A percentile compares a stretch with the other conserved stretches of the same genome.
Conservation (phyloP, 2,888 invertebrate species). For the Ophion obscuratus region DNA sequence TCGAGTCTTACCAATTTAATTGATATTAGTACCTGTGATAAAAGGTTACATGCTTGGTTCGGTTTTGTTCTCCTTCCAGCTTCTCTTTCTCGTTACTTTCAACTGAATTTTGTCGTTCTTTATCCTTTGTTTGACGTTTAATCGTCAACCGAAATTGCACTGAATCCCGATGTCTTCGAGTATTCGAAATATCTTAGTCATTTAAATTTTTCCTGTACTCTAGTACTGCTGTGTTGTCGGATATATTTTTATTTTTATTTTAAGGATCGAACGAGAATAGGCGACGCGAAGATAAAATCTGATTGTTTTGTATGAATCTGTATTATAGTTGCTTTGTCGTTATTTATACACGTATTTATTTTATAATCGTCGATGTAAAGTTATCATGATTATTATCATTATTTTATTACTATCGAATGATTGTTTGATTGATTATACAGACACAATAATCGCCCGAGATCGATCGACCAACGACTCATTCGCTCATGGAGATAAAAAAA, state of each 20-base stretch:
- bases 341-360: conserved; percentile 83
- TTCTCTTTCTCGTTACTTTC: conserved; percentile 36
- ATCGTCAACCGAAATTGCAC: conserved; percentile 66
- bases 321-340: conserved; percentile 83
- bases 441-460: conserved; percentile 65
- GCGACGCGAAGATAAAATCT: conserved; percentile 42
- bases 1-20: conserved; percentile 66
- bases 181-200: conserved; percentile 70
- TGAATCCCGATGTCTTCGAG: conserved; percentile 61
- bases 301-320: conserved; percentile 77
- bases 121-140: conserved; percentile 1
- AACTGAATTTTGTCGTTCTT: conserved; percentile 24
- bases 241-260: conserved; percentile 35
- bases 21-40: conserved; percentile 68
- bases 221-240: conserved; percentile 15
- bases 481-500: conserved; percentile 77
- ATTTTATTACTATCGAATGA: conserved; percentile 1
- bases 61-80: conserved; percentile 51
- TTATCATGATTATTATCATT: conserved; percentile 54
- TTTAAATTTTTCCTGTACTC: conserved; percentile 65
- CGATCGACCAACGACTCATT: conserved; percentile 82
- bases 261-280: conserved; percentile 34
- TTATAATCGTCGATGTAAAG: conserved; percentile 80
- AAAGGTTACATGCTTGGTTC: conserved; percentile 53
- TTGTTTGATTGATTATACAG: conserved; percentile 49